Percentiles rank a stretch among this genome's conserved stretches.
phyloP scores from a whole-genome alignment of 1,140 invertebrate genomes.

The Teleopsis dalmanni region DNA sequence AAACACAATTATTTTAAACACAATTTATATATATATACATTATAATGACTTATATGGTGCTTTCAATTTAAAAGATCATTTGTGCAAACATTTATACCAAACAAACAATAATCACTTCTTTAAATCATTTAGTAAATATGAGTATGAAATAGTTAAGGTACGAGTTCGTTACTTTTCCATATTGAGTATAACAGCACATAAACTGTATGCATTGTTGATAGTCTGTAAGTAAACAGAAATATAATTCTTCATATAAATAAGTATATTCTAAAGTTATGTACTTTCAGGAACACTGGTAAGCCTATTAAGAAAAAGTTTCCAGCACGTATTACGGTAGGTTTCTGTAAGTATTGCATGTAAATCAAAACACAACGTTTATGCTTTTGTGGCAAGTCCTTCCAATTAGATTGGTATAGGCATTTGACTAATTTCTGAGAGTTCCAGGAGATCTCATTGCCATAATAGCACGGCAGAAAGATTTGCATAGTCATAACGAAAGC shows the following conservation, averaged over 20 bases:
- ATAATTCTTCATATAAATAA: neutral
- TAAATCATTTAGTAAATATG: too few species aligned
- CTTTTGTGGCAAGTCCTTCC: conserved; percentile 17
- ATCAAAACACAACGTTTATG: conserved; percentile 16
- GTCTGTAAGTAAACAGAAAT: conserved; percentile 19
- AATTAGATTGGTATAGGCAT: conserved; percentile 31
- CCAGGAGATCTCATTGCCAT: conserved; percentile 32
- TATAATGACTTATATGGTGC: too few species aligned
- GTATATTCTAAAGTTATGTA: neutral
- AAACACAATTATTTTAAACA: too few species aligned
- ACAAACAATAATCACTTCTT: too few species aligned
- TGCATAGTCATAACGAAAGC: conserved; percentile 32
- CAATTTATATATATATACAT: too few species aligned
- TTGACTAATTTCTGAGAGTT: conserved; percentile 24
- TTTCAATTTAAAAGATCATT: too few species aligned
- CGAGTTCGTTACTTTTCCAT: conserved; percentile 14
- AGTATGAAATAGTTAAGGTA: too few species aligned
- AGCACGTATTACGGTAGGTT: conserved; percentile 24
- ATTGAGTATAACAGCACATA: conserved; percentile 32
- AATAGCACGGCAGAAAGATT: conserved; percentile 36
- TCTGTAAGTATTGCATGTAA: conserved; percentile 33
- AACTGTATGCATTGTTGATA: conserved; percentile 37
- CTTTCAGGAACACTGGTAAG: conserved; percentile 33
- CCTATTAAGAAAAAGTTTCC: conserved; percentile 34
- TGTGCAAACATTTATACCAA: too few species aligned